phyloP scores from a whole-genome alignment of 2,888 invertebrate species.

The Panorpa germanica region DNA sequence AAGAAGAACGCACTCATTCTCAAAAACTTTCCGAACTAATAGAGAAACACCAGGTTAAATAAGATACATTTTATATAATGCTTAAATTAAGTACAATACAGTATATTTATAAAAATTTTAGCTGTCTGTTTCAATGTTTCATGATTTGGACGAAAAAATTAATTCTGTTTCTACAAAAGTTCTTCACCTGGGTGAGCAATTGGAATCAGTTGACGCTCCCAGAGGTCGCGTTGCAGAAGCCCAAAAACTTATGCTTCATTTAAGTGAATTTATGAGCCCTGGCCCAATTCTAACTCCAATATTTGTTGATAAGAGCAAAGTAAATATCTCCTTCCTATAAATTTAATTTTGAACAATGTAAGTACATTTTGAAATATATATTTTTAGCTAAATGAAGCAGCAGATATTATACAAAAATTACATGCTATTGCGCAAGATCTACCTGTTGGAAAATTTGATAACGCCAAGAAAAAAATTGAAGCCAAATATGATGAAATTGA shows the following conservation, averaged over 20 bases:
- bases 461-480: slow-evolving; percentile 69
- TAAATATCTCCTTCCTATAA: slow-evolving; percentile 18
- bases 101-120: slow-evolving; percentile 20
- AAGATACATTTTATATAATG: slow-evolving; percentile 3
- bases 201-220: slow-evolving; percentile 92
- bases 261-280: slow-evolving; percentile 76
- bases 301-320: slow-evolving; percentile 69
- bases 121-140: slow-evolving; percentile 72
- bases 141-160: slow-evolving; percentile 86
- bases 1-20: slow-evolving; percentile 72
- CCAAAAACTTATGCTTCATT: slow-evolving; percentile 73
- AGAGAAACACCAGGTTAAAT: slow-evolving; percentile 60
- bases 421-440: slow-evolving; percentile 91
- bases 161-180: slow-evolving; percentile 96
- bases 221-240: slow-evolving; percentile 89
- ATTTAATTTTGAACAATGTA: slow-evolving; percentile 2
- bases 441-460: slow-evolving; percentile 69
- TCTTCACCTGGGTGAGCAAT: slow-evolving; percentile 93
- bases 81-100: slow-evolving; percentile 2
- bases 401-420: slow-evolving; percentile 93
- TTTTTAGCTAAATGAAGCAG: slow-evolving; percentile 74
- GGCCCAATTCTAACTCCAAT: slow-evolving; percentile 71
- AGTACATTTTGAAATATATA: slow-evolving; percentile 1
- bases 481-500: slow-evolving; percentile 83
- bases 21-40: slow-evolving; percentile 64